A percentile compares a stretch with the other conserved stretches of the same genome.
phyloP scores from a whole-genome alignment of 2,113 vertebrate genomes.

The Periophthalmus modestus region DNA sequence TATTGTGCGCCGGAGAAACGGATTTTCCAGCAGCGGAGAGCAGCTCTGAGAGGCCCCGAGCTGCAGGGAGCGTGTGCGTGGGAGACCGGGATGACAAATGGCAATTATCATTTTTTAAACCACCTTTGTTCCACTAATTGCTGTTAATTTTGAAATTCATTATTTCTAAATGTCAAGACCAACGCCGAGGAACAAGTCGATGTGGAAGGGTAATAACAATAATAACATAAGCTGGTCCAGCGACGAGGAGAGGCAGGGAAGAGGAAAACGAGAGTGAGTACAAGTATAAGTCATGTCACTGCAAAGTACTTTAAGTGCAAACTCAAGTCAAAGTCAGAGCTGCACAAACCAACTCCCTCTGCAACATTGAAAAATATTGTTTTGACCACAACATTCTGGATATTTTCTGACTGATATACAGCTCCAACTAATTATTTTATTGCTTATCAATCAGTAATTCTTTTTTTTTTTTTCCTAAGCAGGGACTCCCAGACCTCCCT shows the following conservation, averaged over 20 bases:
- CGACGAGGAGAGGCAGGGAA: neutral
- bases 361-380: too few species aligned
- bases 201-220: slow-evolving; percentile 29
- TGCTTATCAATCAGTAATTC: too few species aligned
- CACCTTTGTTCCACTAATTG: slow-evolving; percentile 67
- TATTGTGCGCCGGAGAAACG: slow-evolving; percentile 60
- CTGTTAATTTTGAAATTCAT: slow-evolving; percentile 62
- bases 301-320: neutral
- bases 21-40: slow-evolving; percentile 35
- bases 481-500: too few species aligned
- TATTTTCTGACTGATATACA: too few species aligned
- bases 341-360: too few species aligned
- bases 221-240: slow-evolving; percentile 21
- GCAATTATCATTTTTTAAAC: slow-evolving; percentile 61
- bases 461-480: too few species aligned
- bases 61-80: slow-evolving; percentile 55
- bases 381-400: too few species aligned
- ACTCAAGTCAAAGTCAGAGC: too few species aligned
- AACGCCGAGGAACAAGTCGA: slow-evolving; percentile 36
- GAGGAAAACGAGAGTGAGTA: slow-evolving; percentile 9
- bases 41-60: slow-evolving; percentile 45
- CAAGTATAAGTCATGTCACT: neutral
- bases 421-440: too few species aligned
- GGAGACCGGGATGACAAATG: slow-evolving; percentile 71
- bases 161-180: slow-evolving; percentile 51